Percentiles rank a stretch among this genome's conserved stretches.
phyloP scores from a whole-genome alignment of 1,140 invertebrate species.

The Platyscapa corneri region DNA sequence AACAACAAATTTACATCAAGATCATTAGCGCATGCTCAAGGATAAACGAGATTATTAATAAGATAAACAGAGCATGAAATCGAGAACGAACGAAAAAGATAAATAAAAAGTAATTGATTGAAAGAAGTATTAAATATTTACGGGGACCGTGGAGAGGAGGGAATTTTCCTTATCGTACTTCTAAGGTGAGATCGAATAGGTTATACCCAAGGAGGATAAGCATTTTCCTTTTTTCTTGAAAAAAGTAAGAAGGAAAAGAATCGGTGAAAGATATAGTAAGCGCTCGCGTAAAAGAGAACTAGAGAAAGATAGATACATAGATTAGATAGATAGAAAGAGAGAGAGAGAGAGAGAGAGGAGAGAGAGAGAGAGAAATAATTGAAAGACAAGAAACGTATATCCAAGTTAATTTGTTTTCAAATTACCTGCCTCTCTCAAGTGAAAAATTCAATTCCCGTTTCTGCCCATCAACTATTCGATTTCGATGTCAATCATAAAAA shows the following conservation, averaged over 20 bases:
- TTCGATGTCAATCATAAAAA: slow-evolving; percentile 43
- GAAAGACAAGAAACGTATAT: slow-evolving; percentile 44
- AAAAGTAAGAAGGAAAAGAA: slow-evolving; percentile 22
- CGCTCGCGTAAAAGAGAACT: background rate
- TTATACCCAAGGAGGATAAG: slow-evolving; percentile 46
- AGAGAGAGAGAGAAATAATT: slow-evolving; percentile 26
- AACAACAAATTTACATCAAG: background rate
- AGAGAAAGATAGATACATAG: too few relatives aligned
- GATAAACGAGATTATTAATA: background rate
- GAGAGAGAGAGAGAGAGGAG: slow-evolving; percentile 10
- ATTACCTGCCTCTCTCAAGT: slow-evolving; percentile 53
- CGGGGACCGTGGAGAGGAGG: slow-evolving; percentile 73
- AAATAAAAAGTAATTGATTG: slow-evolving; percentile 57
- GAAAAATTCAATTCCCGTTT: slow-evolving; percentile 45
- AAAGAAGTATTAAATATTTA: slow-evolving; percentile 74
- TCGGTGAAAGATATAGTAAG: background rate
- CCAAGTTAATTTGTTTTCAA: slow-evolving; percentile 38
- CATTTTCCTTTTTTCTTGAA: slow-evolving; percentile 47
- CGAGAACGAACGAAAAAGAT: slow-evolving; percentile 26
- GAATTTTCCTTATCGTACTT: slow-evolving; percentile 66
- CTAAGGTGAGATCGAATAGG: slow-evolving; percentile 17
- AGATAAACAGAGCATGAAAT: slow-evolving; percentile 18
- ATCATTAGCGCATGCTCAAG: slow-evolving; percentile 30
- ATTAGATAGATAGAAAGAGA: slow-evolving; percentile 6
- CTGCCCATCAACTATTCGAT: slow-evolving; percentile 48